Conservation (phyloP, 2,797 vertebrate species). For the Xenentodon cancila region DNA sequence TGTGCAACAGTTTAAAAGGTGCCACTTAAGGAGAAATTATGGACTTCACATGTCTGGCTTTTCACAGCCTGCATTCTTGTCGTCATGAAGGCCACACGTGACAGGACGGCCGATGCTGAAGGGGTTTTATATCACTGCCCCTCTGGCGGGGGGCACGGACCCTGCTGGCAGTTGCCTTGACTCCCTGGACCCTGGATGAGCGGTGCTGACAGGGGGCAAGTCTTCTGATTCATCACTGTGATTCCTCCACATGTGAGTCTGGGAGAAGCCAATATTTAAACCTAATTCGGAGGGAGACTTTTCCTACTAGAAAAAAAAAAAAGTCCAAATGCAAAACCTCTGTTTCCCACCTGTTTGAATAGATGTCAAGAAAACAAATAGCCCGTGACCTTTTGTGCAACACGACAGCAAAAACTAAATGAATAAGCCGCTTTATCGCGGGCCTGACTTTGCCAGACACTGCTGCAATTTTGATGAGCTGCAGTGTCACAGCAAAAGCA, state of each 20-base stretch:
- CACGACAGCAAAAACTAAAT: conserved; percentile 21
- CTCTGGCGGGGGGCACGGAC: conserved; percentile 37
- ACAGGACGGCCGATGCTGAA: conserved; percentile 35
- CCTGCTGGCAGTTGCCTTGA: conserved; percentile 66
- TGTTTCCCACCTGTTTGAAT: conserved; percentile 34
- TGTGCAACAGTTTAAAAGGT: conserved; percentile 29
- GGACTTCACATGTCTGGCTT: conserved; percentile 33
- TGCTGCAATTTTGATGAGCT: conserved; percentile 60
- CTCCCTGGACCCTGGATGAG: conserved; percentile 50
- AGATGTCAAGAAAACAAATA: conserved; percentile 20
- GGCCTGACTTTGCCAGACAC: conserved; percentile 21
- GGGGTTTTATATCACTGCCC: conserved; percentile 53
- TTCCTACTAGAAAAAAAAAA: not conserved
- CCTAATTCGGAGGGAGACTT: conserved; percentile 3
- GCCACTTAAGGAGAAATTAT: conserved; percentile 53
- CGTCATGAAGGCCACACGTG: conserved; percentile 54
- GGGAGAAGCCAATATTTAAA: conserved; percentile 2
- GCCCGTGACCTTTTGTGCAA: conserved; percentile 31
- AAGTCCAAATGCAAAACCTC: not conserved
- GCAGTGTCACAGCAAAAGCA: conserved; percentile 44
- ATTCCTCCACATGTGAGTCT: conserved; percentile 7
- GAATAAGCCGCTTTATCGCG: conserved; percentile 6
- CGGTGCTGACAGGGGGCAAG: conserved; percentile 55
- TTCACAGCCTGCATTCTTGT: conserved; percentile 44
- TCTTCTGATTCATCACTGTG: conserved; percentile 42